A percentile compares a stretch with the other conserved stretches of the same genome.
Evolutionary conservation across 2,888 invertebrate species (phyloP).

Genomic region (Dermolepida albohirtum): DNA sequence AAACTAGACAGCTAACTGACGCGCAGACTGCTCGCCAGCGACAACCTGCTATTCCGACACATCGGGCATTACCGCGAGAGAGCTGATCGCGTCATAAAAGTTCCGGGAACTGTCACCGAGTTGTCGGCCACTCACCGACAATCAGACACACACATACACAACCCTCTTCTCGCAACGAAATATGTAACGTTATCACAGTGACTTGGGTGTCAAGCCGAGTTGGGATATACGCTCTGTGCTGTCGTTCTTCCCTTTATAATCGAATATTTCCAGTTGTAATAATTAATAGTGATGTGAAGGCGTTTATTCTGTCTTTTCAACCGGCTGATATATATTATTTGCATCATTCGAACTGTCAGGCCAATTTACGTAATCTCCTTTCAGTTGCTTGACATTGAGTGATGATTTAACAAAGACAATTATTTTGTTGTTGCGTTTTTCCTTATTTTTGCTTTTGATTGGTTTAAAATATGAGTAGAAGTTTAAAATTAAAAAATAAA

Average conservation of each 20-base stretch:
- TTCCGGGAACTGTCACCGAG: slow-evolving; percentile 34
- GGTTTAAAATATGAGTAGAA: too few relatives aligned
- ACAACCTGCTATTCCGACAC: slow-evolving; percentile 67
- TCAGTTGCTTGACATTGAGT: slow-evolving; percentile 8
- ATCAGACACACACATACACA: too few relatives aligned
- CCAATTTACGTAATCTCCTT: slow-evolving; percentile 26
- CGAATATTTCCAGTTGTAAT: slow-evolving; percentile 40
- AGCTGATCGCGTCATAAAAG: slow-evolving; percentile 50
- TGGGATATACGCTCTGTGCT: background rate
- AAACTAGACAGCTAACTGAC: slow-evolving; percentile 70
- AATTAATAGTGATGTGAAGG: slow-evolving; percentile 30
- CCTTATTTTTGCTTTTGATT: too few relatives aligned
- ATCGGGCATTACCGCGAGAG: slow-evolving; percentile 65
- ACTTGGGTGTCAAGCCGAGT: too few relatives aligned
- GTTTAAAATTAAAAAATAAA: too few relatives aligned
- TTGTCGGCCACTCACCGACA: slow-evolving; percentile 10
- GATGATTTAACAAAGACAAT: slow-evolving; percentile 11
- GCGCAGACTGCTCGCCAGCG: slow-evolving; percentile 66
- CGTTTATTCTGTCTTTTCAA: background rate
- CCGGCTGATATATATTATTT: too few relatives aligned
- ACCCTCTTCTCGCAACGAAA: too few relatives aligned
- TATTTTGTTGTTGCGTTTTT: background rate
- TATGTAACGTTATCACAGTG: too few relatives aligned
- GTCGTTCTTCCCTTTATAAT: slow-evolving; percentile 17
- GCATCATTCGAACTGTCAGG: slow-evolving; percentile 25